phyloP scores from a whole-genome alignment of 2,888 invertebrate genomes.

The Xanthorhoe spadicearia region DNA sequence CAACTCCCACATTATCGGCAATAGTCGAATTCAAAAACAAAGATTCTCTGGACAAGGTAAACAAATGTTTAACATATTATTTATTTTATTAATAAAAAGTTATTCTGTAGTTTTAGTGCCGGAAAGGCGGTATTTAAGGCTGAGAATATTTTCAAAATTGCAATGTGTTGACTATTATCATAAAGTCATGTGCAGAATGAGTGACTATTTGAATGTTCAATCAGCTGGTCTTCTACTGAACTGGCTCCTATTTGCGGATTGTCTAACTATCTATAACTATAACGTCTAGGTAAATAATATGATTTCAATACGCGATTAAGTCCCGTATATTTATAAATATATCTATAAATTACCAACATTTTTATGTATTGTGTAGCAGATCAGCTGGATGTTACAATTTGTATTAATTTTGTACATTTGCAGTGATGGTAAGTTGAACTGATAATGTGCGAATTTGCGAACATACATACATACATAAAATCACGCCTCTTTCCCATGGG shows the following conservation, averaged over 20 bases:
- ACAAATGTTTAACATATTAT: constrained; percentile 71
- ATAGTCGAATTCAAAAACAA: constrained; percentile 85
- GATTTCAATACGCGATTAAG: too few species aligned
- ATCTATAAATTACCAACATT: constrained; percentile 43
- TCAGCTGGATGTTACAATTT: constrained; percentile 58
- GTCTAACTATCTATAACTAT: constrained; percentile 37
- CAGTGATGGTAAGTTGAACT: constrained; percentile 53
- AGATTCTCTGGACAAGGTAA: constrained; percentile 84
- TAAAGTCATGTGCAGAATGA: constrained; percentile 66
- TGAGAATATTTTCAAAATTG: constrained; percentile 75
- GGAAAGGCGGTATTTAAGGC: constrained; percentile 60
- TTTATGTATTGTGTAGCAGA: constrained; percentile 58
- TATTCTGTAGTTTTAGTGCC: constrained; percentile 44
- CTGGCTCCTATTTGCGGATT: constrained; percentile 46
- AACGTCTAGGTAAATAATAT: too few species aligned
- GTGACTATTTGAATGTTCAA: constrained; percentile 83
- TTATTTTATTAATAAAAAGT: constrained; percentile 58
- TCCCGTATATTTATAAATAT: too few species aligned
- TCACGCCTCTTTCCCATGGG: too few species aligned
- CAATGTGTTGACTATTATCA: constrained; percentile 49
- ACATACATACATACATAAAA: too few species aligned
- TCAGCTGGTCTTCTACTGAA: constrained; percentile 73
- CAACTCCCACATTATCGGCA: constrained; percentile 84
- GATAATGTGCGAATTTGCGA: constrained; percentile 16
- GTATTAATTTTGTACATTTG: constrained; percentile 51